Conservation (phyloP, 1,140 invertebrate genomes). For the Anadara kagoshimensis region DNA sequence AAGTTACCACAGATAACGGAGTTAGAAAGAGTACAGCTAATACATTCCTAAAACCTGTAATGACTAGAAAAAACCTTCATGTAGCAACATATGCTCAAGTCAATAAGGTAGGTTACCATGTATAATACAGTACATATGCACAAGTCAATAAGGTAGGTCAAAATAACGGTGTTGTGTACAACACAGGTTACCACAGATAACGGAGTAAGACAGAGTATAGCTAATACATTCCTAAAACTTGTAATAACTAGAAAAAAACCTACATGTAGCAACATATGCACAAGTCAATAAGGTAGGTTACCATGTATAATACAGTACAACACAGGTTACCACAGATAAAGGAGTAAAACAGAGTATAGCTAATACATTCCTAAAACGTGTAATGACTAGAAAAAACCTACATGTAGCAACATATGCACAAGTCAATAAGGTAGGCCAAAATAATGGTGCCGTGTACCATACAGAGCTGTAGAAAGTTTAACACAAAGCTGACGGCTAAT, state of each 20-base stretch:
- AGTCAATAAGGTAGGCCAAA: slow-evolving; percentile 25
- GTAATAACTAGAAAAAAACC: slow-evolving; percentile 49
- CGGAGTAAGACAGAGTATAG: slow-evolving; percentile 49
- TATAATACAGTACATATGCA: not conserved
- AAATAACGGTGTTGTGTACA: slow-evolving; percentile 43
- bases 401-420: slow-evolving; percentile 52
- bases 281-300: slow-evolving; percentile 26
- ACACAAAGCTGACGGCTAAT: no score
- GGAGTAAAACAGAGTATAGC: slow-evolving; percentile 51
- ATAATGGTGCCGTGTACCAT: not conserved
- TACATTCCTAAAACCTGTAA: slow-evolving; percentile 53
- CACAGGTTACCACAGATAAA: slow-evolving; percentile 44
- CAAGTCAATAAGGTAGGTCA: no score
- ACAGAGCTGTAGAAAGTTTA: no score
- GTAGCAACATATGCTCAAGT: slow-evolving; percentile 49
- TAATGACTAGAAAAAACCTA: slow-evolving; percentile 52
- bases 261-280: slow-evolving; percentile 54
- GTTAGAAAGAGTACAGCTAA: slow-evolving; percentile 47
- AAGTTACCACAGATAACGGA: slow-evolving; percentile 46
- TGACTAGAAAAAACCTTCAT: slow-evolving; percentile 56
- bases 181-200: slow-evolving; percentile 44
- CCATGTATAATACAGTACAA: slow-evolving; percentile 1
- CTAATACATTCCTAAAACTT: slow-evolving; percentile 54
- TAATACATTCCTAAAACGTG: slow-evolving; percentile 53
- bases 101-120: not conserved